phyloP scores from a whole-genome alignment of 2,888 invertebrate species.

The Arctia plantaginis region DNA sequence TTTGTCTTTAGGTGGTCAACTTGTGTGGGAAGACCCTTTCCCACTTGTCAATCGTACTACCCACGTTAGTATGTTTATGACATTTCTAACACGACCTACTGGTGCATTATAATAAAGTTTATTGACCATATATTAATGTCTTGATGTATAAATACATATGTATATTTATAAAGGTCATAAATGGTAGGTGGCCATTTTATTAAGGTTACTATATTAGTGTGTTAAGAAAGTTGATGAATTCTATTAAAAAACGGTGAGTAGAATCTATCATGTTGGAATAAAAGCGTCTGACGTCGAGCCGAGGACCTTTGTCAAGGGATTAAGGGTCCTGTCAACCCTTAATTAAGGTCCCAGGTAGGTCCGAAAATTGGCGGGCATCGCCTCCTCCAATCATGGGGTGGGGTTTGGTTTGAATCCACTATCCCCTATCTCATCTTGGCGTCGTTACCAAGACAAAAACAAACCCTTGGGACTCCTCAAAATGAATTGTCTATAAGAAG shows the following conservation, averaged over 20 bases:
- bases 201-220: not conserved
- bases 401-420: too few relatives aligned
- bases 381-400: too few relatives aligned
- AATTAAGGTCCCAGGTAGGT: not conserved
- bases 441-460: too few relatives aligned
- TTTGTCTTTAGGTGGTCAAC: conserved; percentile 1
- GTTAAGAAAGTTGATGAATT: not conserved
- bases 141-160: conserved; percentile 35
- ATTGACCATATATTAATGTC: conserved; percentile 43
- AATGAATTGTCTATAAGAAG: too few relatives aligned
- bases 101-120: conserved; percentile 40
- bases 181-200: conserved; percentile 13
- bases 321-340: not conserved
- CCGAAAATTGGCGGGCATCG: not conserved
- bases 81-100: conserved; percentile 36
- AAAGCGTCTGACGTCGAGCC: not conserved
- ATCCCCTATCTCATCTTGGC: too few relatives aligned
- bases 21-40: not conserved
- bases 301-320: not conserved
- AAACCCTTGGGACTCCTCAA: too few relatives aligned
- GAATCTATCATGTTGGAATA: not conserved
- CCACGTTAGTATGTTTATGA: conserved; percentile 37
- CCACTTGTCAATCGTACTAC: conserved; percentile 23
- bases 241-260: not conserved
- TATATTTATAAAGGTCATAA: conserved; percentile 38